phyloP scores from a whole-genome alignment of 2,797 vertebrate species.

The Propithecus perrieri region DNA sequence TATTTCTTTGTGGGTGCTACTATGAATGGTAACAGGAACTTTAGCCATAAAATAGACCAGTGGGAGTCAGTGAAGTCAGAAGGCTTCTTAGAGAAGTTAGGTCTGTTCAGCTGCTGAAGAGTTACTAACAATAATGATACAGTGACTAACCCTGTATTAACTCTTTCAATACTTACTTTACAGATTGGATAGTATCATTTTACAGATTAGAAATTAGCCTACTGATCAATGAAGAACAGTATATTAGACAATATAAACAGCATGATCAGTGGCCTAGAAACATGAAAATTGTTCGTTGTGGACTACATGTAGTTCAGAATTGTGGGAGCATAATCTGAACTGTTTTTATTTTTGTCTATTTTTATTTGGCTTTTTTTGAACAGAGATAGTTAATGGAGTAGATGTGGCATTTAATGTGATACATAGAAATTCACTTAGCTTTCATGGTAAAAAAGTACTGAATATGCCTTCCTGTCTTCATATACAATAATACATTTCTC shows the following conservation, averaged over 20 bases:
- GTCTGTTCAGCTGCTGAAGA: background rate
- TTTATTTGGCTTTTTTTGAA: background rate
- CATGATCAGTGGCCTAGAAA: background rate
- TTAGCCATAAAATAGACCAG: background rate
- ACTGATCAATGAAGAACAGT: background rate
- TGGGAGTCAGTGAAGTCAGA: background rate
- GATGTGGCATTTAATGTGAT: background rate
- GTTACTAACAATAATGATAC: background rate
- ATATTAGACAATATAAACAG: background rate
- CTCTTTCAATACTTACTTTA: background rate
- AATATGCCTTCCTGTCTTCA: background rate
- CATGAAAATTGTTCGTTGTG: background rate
- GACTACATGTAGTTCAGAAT: background rate
- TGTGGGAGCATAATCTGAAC: background rate
- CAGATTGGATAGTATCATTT: background rate
- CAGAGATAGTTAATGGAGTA: background rate
- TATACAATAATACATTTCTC: background rate
- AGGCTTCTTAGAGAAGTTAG: background rate
- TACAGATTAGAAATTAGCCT: background rate
- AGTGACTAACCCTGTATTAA: background rate
- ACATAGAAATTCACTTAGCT: background rate
- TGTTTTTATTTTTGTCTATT: background rate
- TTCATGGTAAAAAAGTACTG: background rate
- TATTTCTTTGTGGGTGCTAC: background rate
- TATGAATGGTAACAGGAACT: background rate